These are phyloP conservation scores for Epinephelus coioides DNA, from an alignment of 2,797 vertebrate species.

Conservation along the genomic window DNA sequence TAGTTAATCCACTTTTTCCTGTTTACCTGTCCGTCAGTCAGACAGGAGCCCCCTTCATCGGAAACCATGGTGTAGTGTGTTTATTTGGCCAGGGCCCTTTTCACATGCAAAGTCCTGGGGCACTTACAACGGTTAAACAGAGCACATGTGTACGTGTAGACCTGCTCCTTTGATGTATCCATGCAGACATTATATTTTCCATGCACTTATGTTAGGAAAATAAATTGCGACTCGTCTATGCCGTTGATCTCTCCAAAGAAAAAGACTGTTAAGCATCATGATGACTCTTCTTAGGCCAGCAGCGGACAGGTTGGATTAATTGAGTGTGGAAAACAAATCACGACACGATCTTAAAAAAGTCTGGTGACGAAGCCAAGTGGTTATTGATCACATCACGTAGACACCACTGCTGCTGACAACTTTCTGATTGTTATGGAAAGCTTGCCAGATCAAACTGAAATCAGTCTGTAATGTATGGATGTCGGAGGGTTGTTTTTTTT, in stretches of 20 bases:
- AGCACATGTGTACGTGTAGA: conserved; percentile 40
- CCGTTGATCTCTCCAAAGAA: conserved; percentile 49
- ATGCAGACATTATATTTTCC: conserved; percentile 43
- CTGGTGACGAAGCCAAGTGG: conserved; percentile 34
- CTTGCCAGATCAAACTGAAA: conserved; percentile 49
- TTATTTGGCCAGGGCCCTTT: conserved; percentile 67
- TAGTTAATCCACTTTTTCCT: conserved; percentile 81
- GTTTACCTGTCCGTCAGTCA: conserved; percentile 79
- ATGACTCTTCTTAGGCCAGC: conserved; percentile 51
- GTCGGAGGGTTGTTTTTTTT: conserved; percentile 42
- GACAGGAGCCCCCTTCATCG: conserved; percentile 62
- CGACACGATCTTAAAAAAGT: conserved; percentile 46
- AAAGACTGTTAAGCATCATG: conserved; percentile 46
- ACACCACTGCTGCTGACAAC: conserved; percentile 38
- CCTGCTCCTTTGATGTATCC: conserved; percentile 35
- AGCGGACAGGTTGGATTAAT: conserved; percentile 56
- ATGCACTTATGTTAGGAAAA: conserved; percentile 38
- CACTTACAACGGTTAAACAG: conserved; percentile 49
- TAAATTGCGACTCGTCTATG: conserved; percentile 47
- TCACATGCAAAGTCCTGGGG: conserved; percentile 53
- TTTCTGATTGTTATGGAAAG: conserved; percentile 28
- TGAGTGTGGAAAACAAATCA: conserved; percentile 62
- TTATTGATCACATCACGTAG: conserved; percentile 52
- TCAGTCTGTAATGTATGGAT: conserved; percentile 31
- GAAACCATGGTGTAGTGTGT: conserved; percentile 61